Evolutionary conservation across 2,113 vertebrate genomes (phyloP), one percentile per base, ranked within the genome.

Genomic region (Nothobranchius furzeri): DNA sequence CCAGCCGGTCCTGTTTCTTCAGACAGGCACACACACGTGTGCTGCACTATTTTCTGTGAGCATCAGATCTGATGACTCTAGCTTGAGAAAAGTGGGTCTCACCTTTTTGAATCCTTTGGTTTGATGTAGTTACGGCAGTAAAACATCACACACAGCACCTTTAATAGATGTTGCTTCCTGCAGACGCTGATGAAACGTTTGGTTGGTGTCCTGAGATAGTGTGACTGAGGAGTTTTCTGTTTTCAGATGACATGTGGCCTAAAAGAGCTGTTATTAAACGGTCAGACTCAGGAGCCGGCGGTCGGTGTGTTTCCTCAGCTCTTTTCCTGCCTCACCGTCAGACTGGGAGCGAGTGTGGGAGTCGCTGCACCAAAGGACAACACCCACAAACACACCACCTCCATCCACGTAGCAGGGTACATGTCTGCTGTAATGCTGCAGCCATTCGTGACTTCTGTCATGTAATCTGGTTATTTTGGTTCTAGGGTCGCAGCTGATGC

Each of bases 241-340:
- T 54, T 46, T 2, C 89, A 98, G 95, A 95, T 95, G 90, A 96
- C 95, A 0, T 96, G 95, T 15, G 97, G 96, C 0, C 73, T 98
- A 59, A 76, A 89, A 35, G 95, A 98, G 87, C 86, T 98, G 61
- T 50, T 95, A 74, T 87, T 94, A 24, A 94, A 91, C 0, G 93
- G 94, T 0, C 92, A 94, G 47, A 90, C 92, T 0, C 93, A 91
- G 61, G 83, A 93, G 0, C 92, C 94, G 0, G 93, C 95, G 3
- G 84, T 91, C 30, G 85, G 88, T 14, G 86, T 93, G 25, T 96
- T 94, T 68, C 88, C 95, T 0, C 91, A 84, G 73, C 89, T 98
- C 43, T 96, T 98, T 17, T 90, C 87, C 2, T 88, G 91, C 0
- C 93, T 98, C 9, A 89, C 94, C 50, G 88, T 96, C 55, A 92